Conservation (phyloP, 1,140 invertebrate species). For the Listronotus oregonensis region DNA sequence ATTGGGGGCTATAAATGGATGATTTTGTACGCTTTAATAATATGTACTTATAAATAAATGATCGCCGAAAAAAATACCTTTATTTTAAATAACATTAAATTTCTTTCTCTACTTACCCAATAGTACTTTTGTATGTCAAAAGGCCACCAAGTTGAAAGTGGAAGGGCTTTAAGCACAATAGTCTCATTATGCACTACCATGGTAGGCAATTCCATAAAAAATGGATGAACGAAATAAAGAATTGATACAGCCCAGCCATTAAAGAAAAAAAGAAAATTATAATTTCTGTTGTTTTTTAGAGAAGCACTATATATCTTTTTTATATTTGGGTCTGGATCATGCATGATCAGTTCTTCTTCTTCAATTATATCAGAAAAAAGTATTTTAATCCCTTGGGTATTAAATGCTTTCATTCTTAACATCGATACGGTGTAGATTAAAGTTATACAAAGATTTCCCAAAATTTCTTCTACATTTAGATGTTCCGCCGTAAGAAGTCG, state of each 20-base stretch:
- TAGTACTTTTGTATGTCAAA: conserved; percentile 28
- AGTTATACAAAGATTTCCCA: conserved; percentile 34
- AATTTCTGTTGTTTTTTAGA: conserved; percentile 13
- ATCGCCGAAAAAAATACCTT: too few relatives aligned
- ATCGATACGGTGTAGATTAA: conserved; percentile 29
- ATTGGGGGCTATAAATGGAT: too few relatives aligned
- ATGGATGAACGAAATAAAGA: conserved; percentile 31
- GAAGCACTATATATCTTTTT: conserved; percentile 11
- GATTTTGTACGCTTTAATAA: too few relatives aligned
- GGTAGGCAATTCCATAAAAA: conserved; percentile 28
- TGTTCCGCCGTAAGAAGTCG: conserved; percentile 16
- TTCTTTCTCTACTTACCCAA: conserved; percentile 16
- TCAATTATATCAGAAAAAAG: conserved; percentile 20
- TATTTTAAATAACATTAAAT: too few relatives aligned
- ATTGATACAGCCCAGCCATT: conserved; percentile 28
- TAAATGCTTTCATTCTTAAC: conserved; percentile 24
- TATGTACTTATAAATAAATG: too few relatives aligned
- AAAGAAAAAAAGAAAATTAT: conserved; percentile 24
- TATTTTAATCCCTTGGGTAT: conserved; percentile 11
- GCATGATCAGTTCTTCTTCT: conserved; percentile 15
- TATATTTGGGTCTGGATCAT: conserved; percentile 21
- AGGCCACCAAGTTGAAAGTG: conserved; percentile 35
- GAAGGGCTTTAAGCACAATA: conserved; percentile 15
- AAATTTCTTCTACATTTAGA: conserved; percentile 28
- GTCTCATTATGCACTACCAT: conserved; percentile 21